Conservation (phyloP, 2,113 vertebrate genomes). For the Neogobius melanostomus region DNA sequence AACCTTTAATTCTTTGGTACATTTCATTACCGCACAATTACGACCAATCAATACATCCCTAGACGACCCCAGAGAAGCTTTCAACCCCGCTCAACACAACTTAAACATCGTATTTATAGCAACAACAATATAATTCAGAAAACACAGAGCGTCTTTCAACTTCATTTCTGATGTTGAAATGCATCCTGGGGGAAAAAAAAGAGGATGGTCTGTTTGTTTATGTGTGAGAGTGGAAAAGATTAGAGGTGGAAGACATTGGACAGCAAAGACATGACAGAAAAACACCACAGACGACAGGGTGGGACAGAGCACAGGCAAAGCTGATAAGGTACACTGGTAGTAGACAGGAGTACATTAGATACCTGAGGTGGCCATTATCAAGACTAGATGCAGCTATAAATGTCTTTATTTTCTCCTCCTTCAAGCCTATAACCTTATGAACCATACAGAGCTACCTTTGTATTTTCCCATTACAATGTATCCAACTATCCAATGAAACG, state of each 20-base stretch:
- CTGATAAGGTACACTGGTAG: neutral
- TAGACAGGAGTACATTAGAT: neutral
- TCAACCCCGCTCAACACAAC: conserved; percentile 23
- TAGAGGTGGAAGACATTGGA: conserved; percentile 34
- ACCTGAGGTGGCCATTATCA: too few relatives aligned
- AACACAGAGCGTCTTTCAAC: conserved; percentile 65
- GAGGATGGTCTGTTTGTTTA: conserved; percentile 28
- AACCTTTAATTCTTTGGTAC: conserved; percentile 8
- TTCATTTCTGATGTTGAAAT: conserved; percentile 62
- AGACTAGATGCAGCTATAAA: too few relatives aligned
- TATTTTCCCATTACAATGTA: too few relatives aligned
- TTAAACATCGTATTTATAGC: neutral
- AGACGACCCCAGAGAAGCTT: conserved; percentile 20
- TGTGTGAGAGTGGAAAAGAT: conserved; percentile 38
- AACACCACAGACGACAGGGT: conserved; percentile 27
- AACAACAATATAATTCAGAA: conserved; percentile 45
- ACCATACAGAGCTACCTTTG: too few relatives aligned
- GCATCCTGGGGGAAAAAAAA: conserved; percentile 49
- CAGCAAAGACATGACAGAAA: conserved; percentile 25
- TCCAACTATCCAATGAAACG: too few relatives aligned
- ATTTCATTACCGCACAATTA: conserved; percentile 44
- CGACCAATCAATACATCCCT: conserved; percentile 39
- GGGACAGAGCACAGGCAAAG: conserved; percentile 65
- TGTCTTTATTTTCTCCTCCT: too few relatives aligned
- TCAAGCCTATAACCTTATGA: too few relatives aligned